phyloP scores from a whole-genome alignment of 2,888 invertebrate genomes.

The Philaethria dido region DNA sequence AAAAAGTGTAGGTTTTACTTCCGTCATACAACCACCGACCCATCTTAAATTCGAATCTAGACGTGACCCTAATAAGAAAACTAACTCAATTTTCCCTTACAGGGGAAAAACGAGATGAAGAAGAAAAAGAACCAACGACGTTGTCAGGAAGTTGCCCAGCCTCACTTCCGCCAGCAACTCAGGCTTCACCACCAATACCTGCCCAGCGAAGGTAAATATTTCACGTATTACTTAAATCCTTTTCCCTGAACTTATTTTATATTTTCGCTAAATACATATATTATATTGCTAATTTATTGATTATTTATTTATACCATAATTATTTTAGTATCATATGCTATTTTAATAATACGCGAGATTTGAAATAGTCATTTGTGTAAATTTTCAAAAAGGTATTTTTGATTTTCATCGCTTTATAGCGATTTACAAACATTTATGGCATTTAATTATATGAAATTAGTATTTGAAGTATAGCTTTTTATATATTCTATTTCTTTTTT shows the following conservation, averaged over 20 bases:
- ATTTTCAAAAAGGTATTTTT: neutral
- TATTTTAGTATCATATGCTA: neutral
- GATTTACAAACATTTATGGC: neutral
- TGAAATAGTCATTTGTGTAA: too few species aligned
- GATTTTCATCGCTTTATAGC: neutral
- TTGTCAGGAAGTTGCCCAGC: slow-evolving; percentile 77
- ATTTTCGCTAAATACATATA: slow-evolving; percentile 3
- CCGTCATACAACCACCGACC: too few species aligned
- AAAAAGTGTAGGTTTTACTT: too few species aligned
- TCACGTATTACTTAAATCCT: neutral
- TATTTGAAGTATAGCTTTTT: too few species aligned
- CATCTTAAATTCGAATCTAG: too few species aligned
- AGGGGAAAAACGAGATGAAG: slow-evolving; percentile 72
- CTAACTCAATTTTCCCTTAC: neutral
- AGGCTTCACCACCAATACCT: slow-evolving; percentile 74
- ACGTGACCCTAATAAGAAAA: too few species aligned
- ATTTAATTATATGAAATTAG: too few species aligned
- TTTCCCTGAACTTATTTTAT: neutral
- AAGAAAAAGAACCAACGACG: slow-evolving; percentile 57
- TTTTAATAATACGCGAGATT: neutral
- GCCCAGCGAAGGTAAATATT: slow-evolving; percentile 76
- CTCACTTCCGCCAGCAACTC: slow-evolving; percentile 68
- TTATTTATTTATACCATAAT: too few species aligned
- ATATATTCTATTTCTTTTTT: neutral
- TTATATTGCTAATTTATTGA: slow-evolving; percentile 1